Conservation (phyloP, 2,113 vertebrate genomes). For the Neopipo cinnamomea region DNA sequence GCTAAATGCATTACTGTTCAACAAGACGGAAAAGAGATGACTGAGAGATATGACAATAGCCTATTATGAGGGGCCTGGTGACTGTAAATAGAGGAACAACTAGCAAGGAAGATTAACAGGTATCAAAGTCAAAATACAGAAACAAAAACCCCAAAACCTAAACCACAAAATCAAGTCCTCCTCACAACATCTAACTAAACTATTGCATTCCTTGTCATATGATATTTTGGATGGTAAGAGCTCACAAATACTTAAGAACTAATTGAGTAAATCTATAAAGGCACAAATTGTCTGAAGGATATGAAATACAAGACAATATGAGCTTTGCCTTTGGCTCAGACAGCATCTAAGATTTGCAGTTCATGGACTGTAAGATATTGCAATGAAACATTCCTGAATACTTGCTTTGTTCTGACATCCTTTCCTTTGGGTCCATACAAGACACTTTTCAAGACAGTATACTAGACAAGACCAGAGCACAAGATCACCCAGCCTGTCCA, state of each 20-base stretch:
- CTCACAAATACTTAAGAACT: not conserved
- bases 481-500: not conserved
- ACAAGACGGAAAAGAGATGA: not conserved
- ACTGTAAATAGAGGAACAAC: not conserved
- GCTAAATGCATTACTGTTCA: not conserved
- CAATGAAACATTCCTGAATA: not conserved
- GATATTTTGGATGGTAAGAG: not conserved
- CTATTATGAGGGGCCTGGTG: not conserved
- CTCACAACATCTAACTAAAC: not conserved
- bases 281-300: not conserved
- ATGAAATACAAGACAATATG: not conserved
- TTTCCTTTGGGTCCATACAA: not conserved
- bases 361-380: not conserved
- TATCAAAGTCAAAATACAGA: not conserved
- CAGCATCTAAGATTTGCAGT: not conserved
- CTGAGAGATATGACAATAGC: not conserved
- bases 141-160: accelerated
- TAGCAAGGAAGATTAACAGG: not conserved
- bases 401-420: not conserved
- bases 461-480: not conserved
- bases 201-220: not conserved
- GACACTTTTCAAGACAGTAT: not conserved
- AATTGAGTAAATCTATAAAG: not conserved
- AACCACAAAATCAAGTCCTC: not conserved
- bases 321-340: not conserved